Percentiles rank a stretch among this genome's conserved stretches.
Evolutionary conservation across 2,888 invertebrate species (phyloP).

Genomic region (Sinodicranocentrus sp.): DNA sequence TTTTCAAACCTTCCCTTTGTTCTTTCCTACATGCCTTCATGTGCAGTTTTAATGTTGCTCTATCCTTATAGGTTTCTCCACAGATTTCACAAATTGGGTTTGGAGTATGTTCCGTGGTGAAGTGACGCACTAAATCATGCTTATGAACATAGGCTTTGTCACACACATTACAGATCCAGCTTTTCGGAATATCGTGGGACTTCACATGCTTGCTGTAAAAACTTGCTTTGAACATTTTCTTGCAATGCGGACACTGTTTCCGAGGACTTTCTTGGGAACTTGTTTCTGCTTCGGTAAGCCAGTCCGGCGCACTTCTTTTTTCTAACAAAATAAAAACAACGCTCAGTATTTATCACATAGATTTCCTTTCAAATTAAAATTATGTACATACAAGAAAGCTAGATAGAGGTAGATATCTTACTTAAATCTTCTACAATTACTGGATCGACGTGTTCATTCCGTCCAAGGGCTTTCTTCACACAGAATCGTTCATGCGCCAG

Average conservation of each 20-base stretch:
- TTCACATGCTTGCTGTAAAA: slow-evolving; percentile 31
- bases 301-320: slow-evolving; percentile 1
- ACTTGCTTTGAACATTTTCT: slow-evolving; percentile 8
- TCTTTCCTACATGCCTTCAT: slow-evolving; percentile 2
- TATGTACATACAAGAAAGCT: neutral
- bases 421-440: slow-evolving; percentile 25
- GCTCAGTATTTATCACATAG: neutral
- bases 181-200: neutral
- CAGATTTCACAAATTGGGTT: slow-evolving; percentile 35
- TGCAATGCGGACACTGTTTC: slow-evolving; percentile 25
- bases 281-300: neutral
- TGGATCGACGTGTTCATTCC: slow-evolving; percentile 18
- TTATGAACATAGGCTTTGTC: slow-evolving; percentile 41
- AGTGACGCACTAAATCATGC: slow-evolving; percentile 44
- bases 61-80: slow-evolving; percentile 9
- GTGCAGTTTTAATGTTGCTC: slow-evolving; percentile 6
- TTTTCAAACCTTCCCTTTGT: slow-evolving; percentile 9
- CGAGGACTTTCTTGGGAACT: neutral
- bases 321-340: neutral
- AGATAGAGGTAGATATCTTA: slow-evolving; percentile 5
- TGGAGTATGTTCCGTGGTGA: slow-evolving; percentile 20
- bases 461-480: slow-evolving; percentile 18
- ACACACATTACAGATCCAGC: slow-evolving; percentile 40
- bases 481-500: slow-evolving; percentile 33
- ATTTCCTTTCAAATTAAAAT: too few relatives aligned